These are phyloP conservation scores for Eutrigla gurnardus DNA, from an alignment of 2,797 vertebrate species.

Conservation along the genomic window DNA sequence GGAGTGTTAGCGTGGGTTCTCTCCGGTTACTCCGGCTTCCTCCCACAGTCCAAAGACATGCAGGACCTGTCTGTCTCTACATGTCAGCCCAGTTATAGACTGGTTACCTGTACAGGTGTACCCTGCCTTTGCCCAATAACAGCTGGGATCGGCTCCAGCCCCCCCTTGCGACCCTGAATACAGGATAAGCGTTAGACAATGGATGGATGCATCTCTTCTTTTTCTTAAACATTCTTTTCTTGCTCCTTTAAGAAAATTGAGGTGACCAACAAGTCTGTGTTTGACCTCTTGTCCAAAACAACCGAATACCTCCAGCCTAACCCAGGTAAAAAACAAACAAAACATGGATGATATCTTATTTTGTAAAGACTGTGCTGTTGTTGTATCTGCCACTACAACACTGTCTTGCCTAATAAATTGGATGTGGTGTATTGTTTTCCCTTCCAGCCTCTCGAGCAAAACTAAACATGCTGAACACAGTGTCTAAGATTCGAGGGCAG, in stretches of 20 bases:
- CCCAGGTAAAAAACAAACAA: conserved; percentile 87
- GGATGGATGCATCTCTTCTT: background rate
- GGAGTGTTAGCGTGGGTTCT: too few species aligned
- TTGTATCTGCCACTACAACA: background rate
- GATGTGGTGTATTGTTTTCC: background rate
- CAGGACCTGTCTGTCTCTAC: too few species aligned
- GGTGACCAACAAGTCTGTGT: conserved; percentile 92
- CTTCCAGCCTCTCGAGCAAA: conserved; percentile 91
- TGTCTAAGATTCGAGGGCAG: conserved; percentile 95
- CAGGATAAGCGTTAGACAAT: too few species aligned
- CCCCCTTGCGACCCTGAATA: too few species aligned
- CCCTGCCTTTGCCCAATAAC: too few species aligned
- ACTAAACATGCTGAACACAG: conserved; percentile 93
- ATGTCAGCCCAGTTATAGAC: too few species aligned
- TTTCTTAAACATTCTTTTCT: background rate
- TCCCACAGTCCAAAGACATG: too few species aligned
- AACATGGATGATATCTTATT: fast-evolving
- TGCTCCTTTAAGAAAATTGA: conserved; percentile 90
- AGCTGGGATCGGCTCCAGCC: too few species aligned
- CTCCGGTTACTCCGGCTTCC: too few species aligned
- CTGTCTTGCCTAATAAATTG: background rate
- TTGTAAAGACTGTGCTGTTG: background rate
- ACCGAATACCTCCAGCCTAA: conserved; percentile 97
- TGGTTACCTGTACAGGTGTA: too few species aligned
- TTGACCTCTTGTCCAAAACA: conserved; percentile 92